A percentile compares a stretch with the other conserved stretches of the same genome.
phyloP scores from a whole-genome alignment of 2,113 vertebrate genomes.

The western clawed frog (Xenopus tropicalis) region DNA sequence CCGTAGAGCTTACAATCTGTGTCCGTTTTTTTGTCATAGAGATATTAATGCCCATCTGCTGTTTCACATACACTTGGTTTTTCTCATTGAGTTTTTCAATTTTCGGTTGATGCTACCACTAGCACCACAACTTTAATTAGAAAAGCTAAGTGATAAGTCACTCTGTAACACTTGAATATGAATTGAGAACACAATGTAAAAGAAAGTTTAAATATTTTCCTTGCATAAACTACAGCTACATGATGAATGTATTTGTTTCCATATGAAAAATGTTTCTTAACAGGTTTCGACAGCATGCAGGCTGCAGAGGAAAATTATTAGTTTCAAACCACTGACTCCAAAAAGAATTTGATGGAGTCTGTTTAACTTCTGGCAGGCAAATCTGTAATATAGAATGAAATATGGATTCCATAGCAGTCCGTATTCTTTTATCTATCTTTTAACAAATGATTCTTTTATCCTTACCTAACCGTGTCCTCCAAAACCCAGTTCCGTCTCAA shows the following conservation, averaged over 20 bases:
- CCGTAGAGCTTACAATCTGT: too few species aligned
- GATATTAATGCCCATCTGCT: too few species aligned
- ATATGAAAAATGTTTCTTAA: constrained; percentile 34
- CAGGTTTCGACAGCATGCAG: constrained; percentile 22
- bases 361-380: constrained; percentile 37
- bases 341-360: constrained; percentile 36
- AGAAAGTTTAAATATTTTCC: neutral
- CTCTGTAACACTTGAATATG: neutral
- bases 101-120: too few species aligned
- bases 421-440: constrained; percentile 25
- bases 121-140: too few species aligned
- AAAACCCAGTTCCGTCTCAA: constrained; percentile 32
- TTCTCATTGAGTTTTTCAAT: too few species aligned
- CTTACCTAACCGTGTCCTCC: constrained; percentile 33
- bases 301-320: constrained; percentile 35
- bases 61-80: too few species aligned
- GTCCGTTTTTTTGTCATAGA: too few species aligned
- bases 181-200: constrained; percentile 4
- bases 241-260: constrained; percentile 33
- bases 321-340: constrained; percentile 40
- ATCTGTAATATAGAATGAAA: constrained; percentile 40
- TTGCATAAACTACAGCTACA: neutral
- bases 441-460: constrained; percentile 39
- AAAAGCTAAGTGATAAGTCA: too few species aligned
- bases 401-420: constrained; percentile 23